Percentiles rank a stretch among this genome's conserved stretches.
Evolutionary conservation across 2,888 invertebrate genomes (phyloP).

Genomic region (Athetis lepigone): DNA sequence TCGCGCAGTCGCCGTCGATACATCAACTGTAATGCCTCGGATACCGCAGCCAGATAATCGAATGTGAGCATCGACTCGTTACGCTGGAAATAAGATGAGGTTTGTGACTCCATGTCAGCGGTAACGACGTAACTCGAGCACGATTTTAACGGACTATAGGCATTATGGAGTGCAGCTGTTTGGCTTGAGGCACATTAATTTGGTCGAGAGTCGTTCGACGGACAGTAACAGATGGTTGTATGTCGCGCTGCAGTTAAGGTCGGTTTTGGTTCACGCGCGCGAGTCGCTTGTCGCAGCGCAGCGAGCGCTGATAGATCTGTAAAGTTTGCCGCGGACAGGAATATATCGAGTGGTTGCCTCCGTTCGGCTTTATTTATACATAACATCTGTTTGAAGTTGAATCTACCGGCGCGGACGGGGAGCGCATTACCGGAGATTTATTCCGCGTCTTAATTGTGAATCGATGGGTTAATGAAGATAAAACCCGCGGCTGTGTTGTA

Average conservation of each 20-base stretch:
- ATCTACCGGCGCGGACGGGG: slow-evolving; percentile 89
- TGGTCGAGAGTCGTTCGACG: slow-evolving; percentile 51
- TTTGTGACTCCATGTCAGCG: slow-evolving; percentile 74
- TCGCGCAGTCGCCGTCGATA: slow-evolving; percentile 88
- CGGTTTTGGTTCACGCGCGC: slow-evolving; percentile 70
- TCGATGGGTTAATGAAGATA: slow-evolving; percentile 91
- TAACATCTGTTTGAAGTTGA: slow-evolving; percentile 90
- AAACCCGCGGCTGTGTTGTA: slow-evolving; percentile 90
- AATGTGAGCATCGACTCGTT: slow-evolving; percentile 90
- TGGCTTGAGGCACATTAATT: slow-evolving; percentile 52
- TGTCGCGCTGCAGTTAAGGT: slow-evolving; percentile 70
- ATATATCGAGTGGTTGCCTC: slow-evolving; percentile 91
- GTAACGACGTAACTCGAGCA: slow-evolving; percentile 75
- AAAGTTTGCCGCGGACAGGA: slow-evolving; percentile 90
- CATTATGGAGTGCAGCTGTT: slow-evolving; percentile 68
- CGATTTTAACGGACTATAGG: slow-evolving; percentile 67
- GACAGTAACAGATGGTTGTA: slow-evolving; percentile 54
- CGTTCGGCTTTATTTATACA: slow-evolving; percentile 90
- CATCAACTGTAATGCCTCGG: slow-evolving; percentile 90
- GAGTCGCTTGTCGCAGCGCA: slow-evolving; percentile 77
- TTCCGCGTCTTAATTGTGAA: slow-evolving; percentile 91
- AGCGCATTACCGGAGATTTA: slow-evolving; percentile 90
- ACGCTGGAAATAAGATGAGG: slow-evolving; percentile 89
- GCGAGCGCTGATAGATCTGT: slow-evolving; percentile 87
- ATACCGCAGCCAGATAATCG: slow-evolving; percentile 90